Conservation (phyloP, 35 echinoderm and acorn worm genomes). For the Nesometra sesokonis region DNA sequence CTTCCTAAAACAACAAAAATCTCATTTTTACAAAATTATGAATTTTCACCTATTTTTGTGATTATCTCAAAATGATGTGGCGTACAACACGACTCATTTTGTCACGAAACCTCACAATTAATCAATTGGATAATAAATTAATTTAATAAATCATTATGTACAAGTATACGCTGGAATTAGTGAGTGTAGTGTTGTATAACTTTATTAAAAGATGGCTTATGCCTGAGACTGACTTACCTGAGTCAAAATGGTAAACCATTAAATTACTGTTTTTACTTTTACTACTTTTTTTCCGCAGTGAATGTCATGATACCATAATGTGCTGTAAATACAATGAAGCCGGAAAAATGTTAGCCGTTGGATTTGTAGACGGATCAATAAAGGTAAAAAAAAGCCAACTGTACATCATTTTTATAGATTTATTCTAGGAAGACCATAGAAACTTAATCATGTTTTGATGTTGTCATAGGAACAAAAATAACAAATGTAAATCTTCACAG, state of each 20-base stretch:
- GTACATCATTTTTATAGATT: too few relatives aligned
- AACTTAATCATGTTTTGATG: neutral
- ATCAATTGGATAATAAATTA: too few relatives aligned
- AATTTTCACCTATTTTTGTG: too few relatives aligned
- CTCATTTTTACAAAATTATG: too few relatives aligned
- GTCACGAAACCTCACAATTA: too few relatives aligned
- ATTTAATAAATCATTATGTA: too few relatives aligned
- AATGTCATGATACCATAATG: slow-evolving; percentile 64
- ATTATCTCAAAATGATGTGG: too few relatives aligned
- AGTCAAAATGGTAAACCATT: neutral
- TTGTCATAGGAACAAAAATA: neutral
- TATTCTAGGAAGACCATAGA: too few relatives aligned
- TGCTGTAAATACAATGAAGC: slow-evolving; percentile 92
- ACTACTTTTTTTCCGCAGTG: slow-evolving; percentile 30
- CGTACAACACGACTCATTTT: too few relatives aligned
- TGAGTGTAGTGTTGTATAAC: neutral
- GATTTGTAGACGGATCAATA: slow-evolving; percentile 69
- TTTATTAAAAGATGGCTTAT: neutral
- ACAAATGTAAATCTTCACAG: neutral
- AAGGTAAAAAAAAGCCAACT: slow-evolving; percentile 46
- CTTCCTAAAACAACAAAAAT: too few relatives aligned
- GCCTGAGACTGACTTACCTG: neutral
- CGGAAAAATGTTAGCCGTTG: slow-evolving; percentile 63
- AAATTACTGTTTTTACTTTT: neutral
- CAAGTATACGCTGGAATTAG: neutral